A percentile compares a stretch with the other conserved stretches of the same genome.
Conservation (phyloP, 2,113 vertebrate genomes). For the Saccopteryx leptura region DNA sequence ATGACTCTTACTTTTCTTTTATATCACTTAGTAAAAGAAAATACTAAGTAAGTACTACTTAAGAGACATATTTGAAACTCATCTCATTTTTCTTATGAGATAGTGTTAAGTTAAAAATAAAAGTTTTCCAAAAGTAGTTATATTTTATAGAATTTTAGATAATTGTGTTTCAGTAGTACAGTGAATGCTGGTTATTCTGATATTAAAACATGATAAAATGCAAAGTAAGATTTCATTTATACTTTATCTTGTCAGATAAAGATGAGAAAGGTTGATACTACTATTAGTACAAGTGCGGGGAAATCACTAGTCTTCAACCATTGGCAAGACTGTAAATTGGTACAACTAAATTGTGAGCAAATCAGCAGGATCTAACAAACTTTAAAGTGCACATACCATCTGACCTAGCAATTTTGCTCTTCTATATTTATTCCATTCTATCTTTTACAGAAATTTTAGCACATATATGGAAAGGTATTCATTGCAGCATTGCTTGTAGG, state of each 20-base stretch:
- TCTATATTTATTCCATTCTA: neutral
- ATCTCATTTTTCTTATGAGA: neutral
- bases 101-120: slow-evolving; percentile 38
- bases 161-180: slow-evolving; percentile 15
- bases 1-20: neutral
- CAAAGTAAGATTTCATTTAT: slow-evolving; percentile 39
- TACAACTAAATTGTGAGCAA: slow-evolving; percentile 27
- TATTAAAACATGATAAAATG: slow-evolving; percentile 42
- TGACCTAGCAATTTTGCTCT: neutral
- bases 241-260: slow-evolving; percentile 23
- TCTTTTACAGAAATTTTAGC: slow-evolving; percentile 27
- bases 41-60: slow-evolving; percentile 3
- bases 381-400: neutral
- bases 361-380: neutral
- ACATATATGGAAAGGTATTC: slow-evolving; percentile 44
- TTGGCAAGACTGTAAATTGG: neutral
- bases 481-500: slow-evolving; percentile 63
- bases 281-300: neutral
- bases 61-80: slow-evolving; percentile 10
- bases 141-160: slow-evolving; percentile 41
- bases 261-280: neutral
- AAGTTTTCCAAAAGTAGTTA: slow-evolving; percentile 53
- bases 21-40: neutral
- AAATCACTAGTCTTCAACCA: neutral
- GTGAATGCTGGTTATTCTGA: slow-evolving; percentile 32